These are phyloP conservation scores for Drosophila neotestacea DNA, from an alignment of 2,888 invertebrate species.

Conservation along the genomic window DNA sequence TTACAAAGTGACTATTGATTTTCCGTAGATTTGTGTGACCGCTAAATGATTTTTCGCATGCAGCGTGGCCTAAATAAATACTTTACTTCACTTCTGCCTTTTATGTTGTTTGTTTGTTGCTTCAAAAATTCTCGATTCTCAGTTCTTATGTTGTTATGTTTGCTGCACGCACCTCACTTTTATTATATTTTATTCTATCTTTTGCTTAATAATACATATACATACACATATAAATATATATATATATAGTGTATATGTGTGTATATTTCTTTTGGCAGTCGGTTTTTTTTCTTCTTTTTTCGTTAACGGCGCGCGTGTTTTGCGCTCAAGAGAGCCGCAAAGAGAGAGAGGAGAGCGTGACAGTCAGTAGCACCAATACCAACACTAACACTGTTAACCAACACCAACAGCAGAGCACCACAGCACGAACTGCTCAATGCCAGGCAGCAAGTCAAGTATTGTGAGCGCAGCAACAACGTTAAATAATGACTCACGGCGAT, in stretches of 20 bases:
- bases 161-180: constrained; percentile 44
- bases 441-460: constrained; percentile 57
- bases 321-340: constrained; percentile 49
- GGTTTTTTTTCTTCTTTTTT: constrained; percentile 48
- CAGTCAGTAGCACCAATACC: constrained; percentile 28
- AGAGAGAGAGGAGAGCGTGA: constrained; percentile 35
- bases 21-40: constrained; percentile 59
- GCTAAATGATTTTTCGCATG: constrained; percentile 60
- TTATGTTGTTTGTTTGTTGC: constrained; percentile 44
- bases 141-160: constrained; percentile 37
- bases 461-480: constrained; percentile 50
- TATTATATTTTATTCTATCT: constrained; percentile 8
- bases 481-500: constrained; percentile 61
- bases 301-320: constrained; percentile 52
- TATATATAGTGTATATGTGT: constrained; percentile 2
- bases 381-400: constrained; percentile 19
- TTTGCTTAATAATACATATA: constrained; percentile 55
- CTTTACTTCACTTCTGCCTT: constrained; percentile 19
- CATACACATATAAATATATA: constrained; percentile 11
- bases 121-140: constrained; percentile 8
- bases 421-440: constrained; percentile 67
- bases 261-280: constrained; percentile 37
- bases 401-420: constrained; percentile 24
- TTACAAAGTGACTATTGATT: constrained; percentile 70
- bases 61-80: constrained; percentile 58